phyloP scores from a whole-genome alignment of 2,113 vertebrate genomes.

The Cyphomyrus discorhynchus region DNA sequence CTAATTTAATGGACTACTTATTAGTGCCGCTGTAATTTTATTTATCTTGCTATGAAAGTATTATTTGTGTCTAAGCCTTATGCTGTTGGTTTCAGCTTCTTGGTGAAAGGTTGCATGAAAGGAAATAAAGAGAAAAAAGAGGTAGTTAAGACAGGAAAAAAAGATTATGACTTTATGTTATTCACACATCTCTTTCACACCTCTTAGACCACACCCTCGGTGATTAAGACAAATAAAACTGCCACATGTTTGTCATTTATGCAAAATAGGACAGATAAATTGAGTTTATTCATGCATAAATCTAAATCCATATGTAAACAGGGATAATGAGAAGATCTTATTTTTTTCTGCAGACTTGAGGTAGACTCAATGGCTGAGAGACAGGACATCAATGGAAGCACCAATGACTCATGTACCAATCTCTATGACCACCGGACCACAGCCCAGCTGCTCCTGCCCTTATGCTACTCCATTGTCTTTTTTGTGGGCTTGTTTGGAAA shows the following conservation, averaged over 20 bases:
- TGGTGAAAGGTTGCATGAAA: background rate
- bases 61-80: background rate
- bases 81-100: background rate
- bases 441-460: conserved; percentile 56
- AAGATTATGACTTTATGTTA: background rate
- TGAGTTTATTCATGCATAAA: background rate
- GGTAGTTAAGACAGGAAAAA: background rate
- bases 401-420: conserved; percentile 45
- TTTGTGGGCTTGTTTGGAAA: conserved; percentile 66
- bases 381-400: conserved; percentile 19
- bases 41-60: background rate
- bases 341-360: background rate
- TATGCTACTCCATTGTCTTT: conserved; percentile 64
- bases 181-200: background rate
- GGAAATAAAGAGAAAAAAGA: background rate
- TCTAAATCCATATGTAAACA: background rate
- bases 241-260: background rate
- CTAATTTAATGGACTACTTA: background rate
- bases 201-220: background rate
- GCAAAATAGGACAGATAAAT: background rate
- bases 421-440: conserved; percentile 57
- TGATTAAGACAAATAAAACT: background rate
- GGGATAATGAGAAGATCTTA: background rate
- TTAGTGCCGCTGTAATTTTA: background rate
- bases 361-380: conserved; percentile 39